Percentiles rank a stretch among this genome's conserved stretches.
These are phyloP conservation scores for Rhagonycha fulva DNA, from an alignment of 2,888 invertebrate genomes.

Conservation along the genomic window DNA sequence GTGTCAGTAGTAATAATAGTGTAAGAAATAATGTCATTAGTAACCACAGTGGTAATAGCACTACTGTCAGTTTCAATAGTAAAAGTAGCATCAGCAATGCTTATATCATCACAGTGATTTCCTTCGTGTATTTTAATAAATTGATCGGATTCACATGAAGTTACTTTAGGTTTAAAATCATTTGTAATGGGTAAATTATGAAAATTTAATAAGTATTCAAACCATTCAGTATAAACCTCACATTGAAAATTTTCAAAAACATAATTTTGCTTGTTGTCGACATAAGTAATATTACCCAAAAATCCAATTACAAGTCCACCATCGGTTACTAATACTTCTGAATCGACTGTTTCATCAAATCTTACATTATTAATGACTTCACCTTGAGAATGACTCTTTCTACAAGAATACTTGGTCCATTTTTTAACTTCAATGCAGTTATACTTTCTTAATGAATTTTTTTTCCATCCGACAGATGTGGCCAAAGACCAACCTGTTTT, in stretches of 20 bases:
- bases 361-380: not conserved
- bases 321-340: not conserved
- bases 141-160: not conserved
- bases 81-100: no score
- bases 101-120: no score
- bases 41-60: no score
- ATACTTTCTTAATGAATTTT: not conserved
- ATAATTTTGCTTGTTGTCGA: not conserved
- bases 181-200: not conserved
- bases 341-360: not conserved
- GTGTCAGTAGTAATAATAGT: no score
- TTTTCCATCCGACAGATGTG: no score
- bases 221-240: not conserved
- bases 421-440: not conserved
- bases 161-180: not conserved
- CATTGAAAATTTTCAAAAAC: not conserved
- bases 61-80: no score
- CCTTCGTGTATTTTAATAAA: no score
- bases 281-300: not conserved
- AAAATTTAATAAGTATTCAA: not conserved
- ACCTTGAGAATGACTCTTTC: not conserved
- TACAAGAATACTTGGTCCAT: not conserved
- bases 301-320: not conserved
- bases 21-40: no score
- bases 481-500: no score